These are phyloP conservation scores for Sakesphorus luctuosus DNA, from an alignment of 2,113 vertebrate genomes.

Conservation along the genomic window DNA sequence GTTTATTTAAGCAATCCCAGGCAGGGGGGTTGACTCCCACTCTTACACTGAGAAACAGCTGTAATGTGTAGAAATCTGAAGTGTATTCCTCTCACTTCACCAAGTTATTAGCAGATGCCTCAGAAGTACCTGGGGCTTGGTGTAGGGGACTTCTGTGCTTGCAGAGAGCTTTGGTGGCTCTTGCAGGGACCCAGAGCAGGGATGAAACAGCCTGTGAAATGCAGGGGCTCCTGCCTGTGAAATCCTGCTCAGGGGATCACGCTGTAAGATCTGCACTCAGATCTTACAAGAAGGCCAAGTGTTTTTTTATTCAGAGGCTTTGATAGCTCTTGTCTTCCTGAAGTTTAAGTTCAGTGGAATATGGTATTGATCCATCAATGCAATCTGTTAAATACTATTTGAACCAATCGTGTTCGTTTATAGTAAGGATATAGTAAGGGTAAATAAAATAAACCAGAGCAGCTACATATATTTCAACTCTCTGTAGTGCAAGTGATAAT, in stretches of 20 bases:
- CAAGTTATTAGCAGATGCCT: neutral
- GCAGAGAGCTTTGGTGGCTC: neutral
- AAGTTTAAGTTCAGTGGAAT: neutral
- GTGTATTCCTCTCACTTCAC: neutral
- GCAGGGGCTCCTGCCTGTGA: neutral
- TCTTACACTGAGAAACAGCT: neutral
- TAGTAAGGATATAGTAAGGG: neutral
- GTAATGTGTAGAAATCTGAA: neutral
- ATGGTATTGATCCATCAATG: neutral
- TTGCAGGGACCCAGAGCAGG: neutral
- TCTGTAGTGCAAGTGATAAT: neutral
- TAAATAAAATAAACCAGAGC: slow-evolving; percentile 3
- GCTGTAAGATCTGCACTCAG: neutral
- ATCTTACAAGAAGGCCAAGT: neutral
- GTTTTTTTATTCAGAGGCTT: neutral
- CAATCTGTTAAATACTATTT: neutral
- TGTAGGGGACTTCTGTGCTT: neutral
- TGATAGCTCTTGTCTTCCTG: neutral
- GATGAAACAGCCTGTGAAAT: neutral
- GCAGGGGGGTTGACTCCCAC: neutral
- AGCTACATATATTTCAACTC: neutral
- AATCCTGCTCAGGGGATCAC: neutral
- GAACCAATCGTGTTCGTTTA: neutral
- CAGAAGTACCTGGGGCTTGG: neutral
- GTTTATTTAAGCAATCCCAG: neutral